Evolutionary conservation across 2,888 invertebrate genomes (phyloP).

Genomic region (Cyclophora punctaria): DNA sequence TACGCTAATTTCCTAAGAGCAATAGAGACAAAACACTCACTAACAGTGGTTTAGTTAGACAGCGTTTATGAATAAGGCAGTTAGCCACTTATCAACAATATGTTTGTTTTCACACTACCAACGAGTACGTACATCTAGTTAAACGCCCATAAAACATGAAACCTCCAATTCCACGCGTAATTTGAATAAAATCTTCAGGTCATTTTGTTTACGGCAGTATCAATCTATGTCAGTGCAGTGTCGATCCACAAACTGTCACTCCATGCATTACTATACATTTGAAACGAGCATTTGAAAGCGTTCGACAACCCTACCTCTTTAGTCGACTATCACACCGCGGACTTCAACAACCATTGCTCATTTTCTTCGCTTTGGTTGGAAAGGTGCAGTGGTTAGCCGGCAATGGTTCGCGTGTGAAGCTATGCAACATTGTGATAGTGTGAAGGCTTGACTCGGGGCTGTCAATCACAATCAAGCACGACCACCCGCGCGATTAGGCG

Average conservation of each 20-base stretch:
- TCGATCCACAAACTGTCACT: conserved; percentile 29
- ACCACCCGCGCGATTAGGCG: conserved; percentile 70
- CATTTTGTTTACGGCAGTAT: conserved; percentile 16
- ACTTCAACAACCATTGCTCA: conserved; percentile 20
- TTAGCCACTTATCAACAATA: too few relatives aligned
- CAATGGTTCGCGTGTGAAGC: conserved; percentile 22
- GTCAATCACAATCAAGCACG: conserved; percentile 72
- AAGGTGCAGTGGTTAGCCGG: not conserved
- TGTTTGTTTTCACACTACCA: too few relatives aligned
- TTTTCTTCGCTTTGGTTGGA: not conserved
- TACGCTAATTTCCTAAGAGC: too few relatives aligned
- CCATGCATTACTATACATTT: conserved; percentile 33
- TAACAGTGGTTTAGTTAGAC: too few relatives aligned
- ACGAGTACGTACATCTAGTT: too few relatives aligned
- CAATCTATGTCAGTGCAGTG: conserved; percentile 15
- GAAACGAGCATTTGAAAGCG: conserved; percentile 39
- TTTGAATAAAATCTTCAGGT: conserved; percentile 6
- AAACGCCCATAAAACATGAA: not conserved
- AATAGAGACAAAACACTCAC: too few relatives aligned
- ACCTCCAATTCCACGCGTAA: not conserved
- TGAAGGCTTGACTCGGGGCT: conserved; percentile 54
- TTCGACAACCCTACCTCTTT: conserved; percentile 26
- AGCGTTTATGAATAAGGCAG: too few relatives aligned
- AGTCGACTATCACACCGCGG: not conserved
- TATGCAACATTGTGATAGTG: conserved; percentile 20